Percentiles rank a stretch among this genome's conserved stretches.
Evolutionary conservation across 2,797 vertebrate species (phyloP).

Genomic region (Anguilla megastoma): DNA sequence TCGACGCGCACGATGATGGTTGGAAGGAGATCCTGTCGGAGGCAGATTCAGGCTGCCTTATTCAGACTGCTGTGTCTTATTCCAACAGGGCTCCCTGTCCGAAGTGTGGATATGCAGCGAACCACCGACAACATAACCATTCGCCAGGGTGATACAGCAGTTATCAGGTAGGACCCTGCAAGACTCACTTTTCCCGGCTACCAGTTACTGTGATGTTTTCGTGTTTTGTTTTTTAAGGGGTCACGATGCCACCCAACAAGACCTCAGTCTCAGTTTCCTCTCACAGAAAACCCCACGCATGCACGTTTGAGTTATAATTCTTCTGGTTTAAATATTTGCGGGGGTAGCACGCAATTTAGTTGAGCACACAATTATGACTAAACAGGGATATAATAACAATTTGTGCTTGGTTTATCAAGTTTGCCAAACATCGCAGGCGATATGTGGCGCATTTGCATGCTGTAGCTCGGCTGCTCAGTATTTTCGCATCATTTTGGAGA

Average conservation of each 20-base stretch:
- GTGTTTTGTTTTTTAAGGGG: not conserved
- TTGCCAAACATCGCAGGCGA: constrained; percentile 11
- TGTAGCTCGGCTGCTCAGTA: not conserved
- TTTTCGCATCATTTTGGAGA: constrained; percentile 19
- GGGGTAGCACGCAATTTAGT: not conserved
- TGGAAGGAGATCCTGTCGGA: constrained; percentile 87
- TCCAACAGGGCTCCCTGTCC: constrained; percentile 98
- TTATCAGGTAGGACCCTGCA: constrained; percentile 88
- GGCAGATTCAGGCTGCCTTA: constrained; percentile 90
- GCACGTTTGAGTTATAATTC: not conserved
- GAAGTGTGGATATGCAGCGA: constrained; percentile 97
- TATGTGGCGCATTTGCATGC: constrained; percentile 16
- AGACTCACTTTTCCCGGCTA: constrained; percentile 56
- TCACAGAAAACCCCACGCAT: not conserved
- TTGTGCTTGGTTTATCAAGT: constrained; percentile 4
- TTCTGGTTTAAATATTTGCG: not conserved
- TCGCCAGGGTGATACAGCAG: constrained; percentile 96
- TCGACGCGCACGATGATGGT: constrained; percentile 75
- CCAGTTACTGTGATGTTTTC: constrained; percentile 24
- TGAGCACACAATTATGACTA: not conserved
- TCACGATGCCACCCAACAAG: not conserved
- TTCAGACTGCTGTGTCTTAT: constrained; percentile 99
- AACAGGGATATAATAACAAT: not conserved
- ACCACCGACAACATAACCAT: constrained; percentile 99
- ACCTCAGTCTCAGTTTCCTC: not conserved